Evolutionary conservation across 2,888 invertebrate genomes (phyloP).

Genomic region (Pristionchus entomophagus): DNA sequence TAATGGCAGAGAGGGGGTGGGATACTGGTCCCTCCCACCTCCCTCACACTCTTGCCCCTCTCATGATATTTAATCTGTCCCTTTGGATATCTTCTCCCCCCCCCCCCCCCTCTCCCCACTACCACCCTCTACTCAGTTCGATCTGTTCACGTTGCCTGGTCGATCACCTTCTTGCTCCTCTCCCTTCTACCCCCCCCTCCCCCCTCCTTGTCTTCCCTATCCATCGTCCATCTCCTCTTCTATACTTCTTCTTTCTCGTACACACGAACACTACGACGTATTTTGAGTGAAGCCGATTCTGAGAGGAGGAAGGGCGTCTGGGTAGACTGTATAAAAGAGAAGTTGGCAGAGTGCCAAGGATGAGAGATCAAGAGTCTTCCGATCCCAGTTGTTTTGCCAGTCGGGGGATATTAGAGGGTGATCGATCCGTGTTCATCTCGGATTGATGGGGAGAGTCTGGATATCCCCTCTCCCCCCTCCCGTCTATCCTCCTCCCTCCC

Average conservation of each 20-base stretch:
- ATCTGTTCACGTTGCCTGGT: neutral
- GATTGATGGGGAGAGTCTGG: constrained; percentile 36
- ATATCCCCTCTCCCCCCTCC: neutral
- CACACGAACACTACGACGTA: constrained; percentile 1
- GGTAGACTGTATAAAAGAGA: constrained; percentile 37
- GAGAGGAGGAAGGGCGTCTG: constrained; percentile 30
- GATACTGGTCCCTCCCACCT: constrained; percentile 30
- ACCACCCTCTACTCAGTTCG: constrained; percentile 12
- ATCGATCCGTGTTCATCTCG: constrained; percentile 34
- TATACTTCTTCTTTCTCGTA: neutral
- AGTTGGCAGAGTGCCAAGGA: neutral
- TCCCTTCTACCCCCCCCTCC: neutral
- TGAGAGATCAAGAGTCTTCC: too few relatives aligned
- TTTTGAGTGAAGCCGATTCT: neutral
- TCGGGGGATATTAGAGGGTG: neutral
- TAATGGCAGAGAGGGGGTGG: constrained; percentile 11
- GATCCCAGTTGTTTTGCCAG: neutral
- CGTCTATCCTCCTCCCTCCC: neutral
- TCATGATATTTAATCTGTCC: constrained; percentile 42
- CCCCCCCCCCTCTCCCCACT: neutral
- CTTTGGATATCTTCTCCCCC: constrained; percentile 20
- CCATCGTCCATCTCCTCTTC: neutral
- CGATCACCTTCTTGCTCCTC: neutral
- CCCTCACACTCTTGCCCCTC: constrained; percentile 31
- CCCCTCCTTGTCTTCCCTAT: constrained; percentile 10